phyloP scores from a whole-genome alignment of 2,797 vertebrate species.

The Rhadinocentrus ornatus region DNA sequence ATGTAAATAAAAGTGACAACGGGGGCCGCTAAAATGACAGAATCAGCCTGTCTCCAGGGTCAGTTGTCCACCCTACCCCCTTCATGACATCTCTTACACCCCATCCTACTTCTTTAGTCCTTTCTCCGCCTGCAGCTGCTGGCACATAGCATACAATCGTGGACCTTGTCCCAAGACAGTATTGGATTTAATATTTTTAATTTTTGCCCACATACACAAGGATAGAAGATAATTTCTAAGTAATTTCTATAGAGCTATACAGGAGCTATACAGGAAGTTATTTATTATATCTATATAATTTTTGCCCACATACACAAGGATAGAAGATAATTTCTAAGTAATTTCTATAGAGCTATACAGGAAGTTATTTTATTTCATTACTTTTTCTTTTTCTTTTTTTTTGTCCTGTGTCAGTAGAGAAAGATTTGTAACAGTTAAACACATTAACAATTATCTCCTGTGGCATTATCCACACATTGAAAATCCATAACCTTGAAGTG shows the following conservation, averaged over 20 bases:
- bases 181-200: constrained; percentile 36
- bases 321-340: constrained; percentile 26
- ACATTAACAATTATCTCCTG: constrained; percentile 13
- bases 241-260: too few species aligned
- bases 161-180: constrained; percentile 25
- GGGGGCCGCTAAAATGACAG: constrained; percentile 78
- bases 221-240: too few species aligned
- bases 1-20: constrained; percentile 85
- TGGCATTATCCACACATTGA: constrained; percentile 20
- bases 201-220: background rate
- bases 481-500: constrained; percentile 33
- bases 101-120: constrained; percentile 22
- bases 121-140: constrained; percentile 51
- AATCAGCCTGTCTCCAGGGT: constrained; percentile 80
- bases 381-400: too few species aligned
- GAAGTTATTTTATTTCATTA: too few species aligned
- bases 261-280: too few species aligned
- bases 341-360: constrained; percentile 20
- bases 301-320: constrained; percentile 15
- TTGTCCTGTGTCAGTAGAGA: constrained; percentile 10
- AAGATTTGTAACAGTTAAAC: constrained; percentile 28
- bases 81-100: constrained; percentile 45
- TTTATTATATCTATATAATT: too few species aligned
- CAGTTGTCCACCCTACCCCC: constrained; percentile 69
- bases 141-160: constrained; percentile 42